Percentiles rank a stretch among this genome's conserved stretches.
Conservation (phyloP, 1,140 invertebrate genomes). For the Drosophila ohnishii region DNA sequence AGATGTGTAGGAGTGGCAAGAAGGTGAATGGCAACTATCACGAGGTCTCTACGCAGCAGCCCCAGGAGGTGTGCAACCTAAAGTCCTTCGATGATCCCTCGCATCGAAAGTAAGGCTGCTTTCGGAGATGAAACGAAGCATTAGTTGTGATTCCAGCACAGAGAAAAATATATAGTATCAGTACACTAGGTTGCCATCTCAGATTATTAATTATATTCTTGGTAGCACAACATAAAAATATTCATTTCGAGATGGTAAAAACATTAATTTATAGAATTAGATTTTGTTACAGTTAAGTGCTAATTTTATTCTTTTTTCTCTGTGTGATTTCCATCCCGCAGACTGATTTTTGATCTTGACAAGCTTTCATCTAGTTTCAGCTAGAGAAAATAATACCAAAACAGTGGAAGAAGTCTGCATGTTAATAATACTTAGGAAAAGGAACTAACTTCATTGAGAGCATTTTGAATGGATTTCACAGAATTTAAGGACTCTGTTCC, state of each 20-base stretch:
- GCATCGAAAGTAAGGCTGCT: not conserved
- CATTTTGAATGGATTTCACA: slow-evolving; percentile 11
- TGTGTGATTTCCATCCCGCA: slow-evolving; percentile 29
- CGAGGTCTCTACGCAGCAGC: slow-evolving; percentile 5
- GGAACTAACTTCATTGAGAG: slow-evolving; percentile 17
- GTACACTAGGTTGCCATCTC: slow-evolving; percentile 23
- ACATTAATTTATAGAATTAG: not conserved
- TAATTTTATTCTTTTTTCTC: slow-evolving; percentile 18
- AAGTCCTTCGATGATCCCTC: slow-evolving; percentile 3
- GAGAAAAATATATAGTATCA: slow-evolving; percentile 14
- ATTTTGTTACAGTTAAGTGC: not conserved
- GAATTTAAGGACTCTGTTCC: slow-evolving; percentile 25
- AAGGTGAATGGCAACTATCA: slow-evolving; percentile 10
- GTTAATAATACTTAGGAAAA: slow-evolving; percentile 22
- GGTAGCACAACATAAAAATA: slow-evolving; percentile 4
- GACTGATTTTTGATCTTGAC: slow-evolving; percentile 49
- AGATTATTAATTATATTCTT: slow-evolving; percentile 4
- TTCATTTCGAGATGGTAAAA: slow-evolving; percentile 3
- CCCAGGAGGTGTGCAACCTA: slow-evolving; percentile 12
- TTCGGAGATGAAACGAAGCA: slow-evolving; percentile 15
- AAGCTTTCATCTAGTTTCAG: slow-evolving; percentile 22
- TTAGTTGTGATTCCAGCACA: slow-evolving; percentile 32
- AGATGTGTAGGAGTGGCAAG: not conserved
- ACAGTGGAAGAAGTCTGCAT: slow-evolving; percentile 39
- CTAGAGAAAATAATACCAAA: slow-evolving; percentile 45